A percentile compares a stretch with the other conserved stretches of the same genome.
These are phyloP conservation scores for Apaloderma vittatum DNA, from an alignment of 2,113 vertebrate genomes.

Conservation along the genomic window DNA sequence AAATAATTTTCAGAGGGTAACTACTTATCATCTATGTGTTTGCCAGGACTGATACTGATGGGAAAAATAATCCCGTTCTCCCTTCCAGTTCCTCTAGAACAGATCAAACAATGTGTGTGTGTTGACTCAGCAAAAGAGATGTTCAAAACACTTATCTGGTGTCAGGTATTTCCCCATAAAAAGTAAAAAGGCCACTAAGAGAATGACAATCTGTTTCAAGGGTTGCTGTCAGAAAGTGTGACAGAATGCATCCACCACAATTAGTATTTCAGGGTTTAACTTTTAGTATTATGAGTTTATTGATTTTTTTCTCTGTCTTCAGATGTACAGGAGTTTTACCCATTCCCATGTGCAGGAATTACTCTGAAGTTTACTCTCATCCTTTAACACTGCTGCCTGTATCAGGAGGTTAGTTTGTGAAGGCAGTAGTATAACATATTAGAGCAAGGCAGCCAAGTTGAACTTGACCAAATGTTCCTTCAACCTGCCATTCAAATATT, in stretches of 20 bases:
- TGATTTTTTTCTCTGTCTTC: background rate
- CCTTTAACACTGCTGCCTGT: background rate
- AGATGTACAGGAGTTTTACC: background rate
- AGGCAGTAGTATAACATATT: background rate
- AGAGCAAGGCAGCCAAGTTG: background rate
- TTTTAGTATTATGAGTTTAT: background rate
- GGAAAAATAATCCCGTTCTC: background rate
- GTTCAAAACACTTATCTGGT: background rate
- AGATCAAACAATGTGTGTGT: background rate
- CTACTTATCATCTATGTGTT: background rate
- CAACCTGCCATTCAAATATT: background rate
- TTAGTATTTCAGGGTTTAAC: background rate
- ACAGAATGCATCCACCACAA: background rate
- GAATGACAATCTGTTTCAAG: background rate
- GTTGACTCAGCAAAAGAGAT: background rate
- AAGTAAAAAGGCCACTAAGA: background rate
- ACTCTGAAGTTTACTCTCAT: background rate
- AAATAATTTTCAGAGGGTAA: constrained; percentile 27
- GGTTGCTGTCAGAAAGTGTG: background rate
- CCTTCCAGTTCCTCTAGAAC: background rate
- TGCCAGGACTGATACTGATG: background rate
- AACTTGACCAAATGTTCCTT: background rate
- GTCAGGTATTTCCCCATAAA: background rate
- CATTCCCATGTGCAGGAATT: background rate
- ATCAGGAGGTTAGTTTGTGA: background rate